Conservation (phyloP, 2,888 invertebrate genomes). For the Meliscaeva auricollis region DNA sequence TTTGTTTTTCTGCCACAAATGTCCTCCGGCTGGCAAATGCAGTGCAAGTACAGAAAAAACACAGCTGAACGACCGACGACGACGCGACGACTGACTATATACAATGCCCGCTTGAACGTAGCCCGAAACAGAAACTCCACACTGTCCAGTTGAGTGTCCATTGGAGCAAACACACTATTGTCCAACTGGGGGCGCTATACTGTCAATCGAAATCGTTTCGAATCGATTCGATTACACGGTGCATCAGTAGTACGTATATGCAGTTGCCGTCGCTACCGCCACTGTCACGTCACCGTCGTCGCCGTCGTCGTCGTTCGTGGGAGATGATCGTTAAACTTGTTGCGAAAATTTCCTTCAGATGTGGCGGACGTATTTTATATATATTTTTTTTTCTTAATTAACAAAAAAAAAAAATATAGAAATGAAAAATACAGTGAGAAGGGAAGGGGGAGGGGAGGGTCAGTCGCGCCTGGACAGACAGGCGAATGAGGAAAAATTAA, state of each 20-base stretch:
- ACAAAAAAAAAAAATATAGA: constrained; percentile 21
- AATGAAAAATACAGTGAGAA: not conserved
- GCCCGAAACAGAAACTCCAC: constrained; percentile 12
- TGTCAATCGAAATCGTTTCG: constrained; percentile 72
- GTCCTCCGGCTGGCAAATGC: constrained; percentile 49
- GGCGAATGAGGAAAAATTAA: constrained; percentile 45
- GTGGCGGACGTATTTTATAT: constrained; percentile 15
- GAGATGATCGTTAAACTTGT: constrained; percentile 71
- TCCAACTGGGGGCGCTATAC: constrained; percentile 73
- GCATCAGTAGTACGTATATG: constrained; percentile 27
- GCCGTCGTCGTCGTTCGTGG: constrained; percentile 55
- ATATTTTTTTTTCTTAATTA: constrained; percentile 54
- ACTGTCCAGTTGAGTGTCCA: constrained; percentile 34
- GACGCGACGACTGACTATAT: not conserved
- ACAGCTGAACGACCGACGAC: not conserved
- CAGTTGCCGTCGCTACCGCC: too few species aligned
- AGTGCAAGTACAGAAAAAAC: constrained; percentile 31
- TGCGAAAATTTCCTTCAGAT: constrained; percentile 41
- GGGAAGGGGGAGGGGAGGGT: constrained; percentile 13
- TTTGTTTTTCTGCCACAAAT: constrained; percentile 18
- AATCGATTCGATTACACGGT: constrained; percentile 72
- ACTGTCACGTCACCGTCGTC: not conserved
- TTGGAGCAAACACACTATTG: constrained; percentile 49
- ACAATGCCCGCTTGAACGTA: not conserved
- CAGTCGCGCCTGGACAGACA: constrained; percentile 13